These are phyloP conservation scores for Montipora sp. DNA, from an alignment of 64 coral and sea anemone species.

Conservation along the genomic window DNA sequence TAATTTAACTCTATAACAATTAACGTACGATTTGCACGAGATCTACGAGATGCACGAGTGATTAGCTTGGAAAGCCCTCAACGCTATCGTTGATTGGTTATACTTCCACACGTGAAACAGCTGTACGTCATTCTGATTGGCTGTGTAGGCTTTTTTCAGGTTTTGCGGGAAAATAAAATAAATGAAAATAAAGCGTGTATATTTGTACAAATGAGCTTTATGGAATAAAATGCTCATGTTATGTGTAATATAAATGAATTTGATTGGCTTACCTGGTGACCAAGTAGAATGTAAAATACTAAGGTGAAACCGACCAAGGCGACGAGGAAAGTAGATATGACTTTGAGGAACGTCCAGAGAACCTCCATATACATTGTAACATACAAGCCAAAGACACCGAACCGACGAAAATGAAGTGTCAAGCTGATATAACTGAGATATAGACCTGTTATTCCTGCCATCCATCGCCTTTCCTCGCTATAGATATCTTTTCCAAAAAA, in stretches of 20 bases:
- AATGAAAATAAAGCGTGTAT: too few relatives aligned
- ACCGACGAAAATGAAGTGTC: conserved; percentile 56
- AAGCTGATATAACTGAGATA: conserved; percentile 68
- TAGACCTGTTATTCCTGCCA: conserved; percentile 52
- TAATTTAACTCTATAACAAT: too few relatives aligned
- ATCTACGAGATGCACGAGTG: too few relatives aligned
- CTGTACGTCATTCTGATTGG: too few relatives aligned
- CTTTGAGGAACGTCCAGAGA: conserved; percentile 62
- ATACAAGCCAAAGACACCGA: conserved; percentile 66
- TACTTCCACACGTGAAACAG: too few relatives aligned
- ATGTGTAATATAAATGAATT: background rate
- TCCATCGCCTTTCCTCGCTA: conserved; percentile 55
- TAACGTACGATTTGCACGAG: too few relatives aligned
- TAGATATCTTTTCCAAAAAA: conserved; percentile 24
- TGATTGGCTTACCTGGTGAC: conserved; percentile 63
- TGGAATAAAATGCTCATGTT: too few relatives aligned
- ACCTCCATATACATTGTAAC: conserved; percentile 78
- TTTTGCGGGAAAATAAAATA: too few relatives aligned
- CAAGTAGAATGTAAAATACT: conserved; percentile 67
- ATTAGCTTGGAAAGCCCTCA: too few relatives aligned
- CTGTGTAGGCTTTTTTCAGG: too few relatives aligned
- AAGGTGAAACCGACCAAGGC: conserved; percentile 51
- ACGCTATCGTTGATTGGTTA: too few relatives aligned
- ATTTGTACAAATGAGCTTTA: too few relatives aligned
- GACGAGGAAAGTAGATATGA: conserved; percentile 62